phyloP scores from a whole-genome alignment of 2,888 invertebrate species.

The Ypsolopha scabrella region DNA sequence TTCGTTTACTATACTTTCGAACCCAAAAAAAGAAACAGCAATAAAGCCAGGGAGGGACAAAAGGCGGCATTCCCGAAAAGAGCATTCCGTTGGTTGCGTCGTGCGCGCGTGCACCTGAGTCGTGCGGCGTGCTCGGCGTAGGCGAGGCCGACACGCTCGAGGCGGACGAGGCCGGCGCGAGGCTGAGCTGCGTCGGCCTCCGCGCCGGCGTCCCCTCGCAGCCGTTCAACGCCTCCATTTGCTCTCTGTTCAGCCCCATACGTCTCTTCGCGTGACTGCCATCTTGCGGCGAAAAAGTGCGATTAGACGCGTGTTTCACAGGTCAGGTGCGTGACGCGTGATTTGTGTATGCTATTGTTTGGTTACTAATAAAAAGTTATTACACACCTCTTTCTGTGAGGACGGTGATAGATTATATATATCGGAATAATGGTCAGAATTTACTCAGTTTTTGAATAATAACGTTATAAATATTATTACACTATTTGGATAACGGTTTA shows the following conservation, averaged over 20 bases:
- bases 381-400: too few species aligned
- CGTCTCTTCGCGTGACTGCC: constrained; percentile 71
- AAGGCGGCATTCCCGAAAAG: constrained; percentile 29
- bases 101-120: constrained; percentile 58
- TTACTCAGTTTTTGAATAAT: too few species aligned
- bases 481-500: not conserved
- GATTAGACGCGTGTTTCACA: constrained; percentile 27
- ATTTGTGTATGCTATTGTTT: not conserved
- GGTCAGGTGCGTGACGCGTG: not conserved
- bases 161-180: constrained; percentile 41
- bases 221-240: constrained; percentile 66
- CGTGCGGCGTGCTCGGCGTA: constrained; percentile 67
- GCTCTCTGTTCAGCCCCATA: constrained; percentile 69
- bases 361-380: too few species aligned
- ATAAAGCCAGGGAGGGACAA: constrained; percentile 10
- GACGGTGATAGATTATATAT: too few species aligned
- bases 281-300: constrained; percentile 64
- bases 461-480: too few species aligned
- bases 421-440: too few species aligned
- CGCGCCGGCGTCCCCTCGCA: constrained; percentile 26
- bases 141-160: constrained; percentile 50
- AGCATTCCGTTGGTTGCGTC: constrained; percentile 18
- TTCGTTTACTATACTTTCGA: too few species aligned
- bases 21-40: too few species aligned
- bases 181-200: constrained; percentile 59